Evolutionary conservation across 2,888 invertebrate genomes (phyloP), one percentile per base, ranked within the genome.

Genomic region (Eupsilia transversa): DNA sequence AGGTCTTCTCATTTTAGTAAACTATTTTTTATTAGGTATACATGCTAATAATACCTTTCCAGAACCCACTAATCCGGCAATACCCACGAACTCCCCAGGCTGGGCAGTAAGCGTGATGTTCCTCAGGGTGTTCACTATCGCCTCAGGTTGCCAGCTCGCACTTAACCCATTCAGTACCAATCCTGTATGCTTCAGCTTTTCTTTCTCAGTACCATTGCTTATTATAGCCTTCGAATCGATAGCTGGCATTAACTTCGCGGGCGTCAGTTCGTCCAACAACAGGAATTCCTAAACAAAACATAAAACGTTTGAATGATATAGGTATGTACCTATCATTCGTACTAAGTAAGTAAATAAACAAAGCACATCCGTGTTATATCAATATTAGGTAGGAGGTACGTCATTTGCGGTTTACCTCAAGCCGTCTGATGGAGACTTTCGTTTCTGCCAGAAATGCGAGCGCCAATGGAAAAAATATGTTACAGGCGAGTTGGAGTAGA

Each of bases 51-150:
- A 41, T 89, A 97, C 97, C 97, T 98, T 98, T 72, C 98, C 98
- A 9, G 97, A 94, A n/a, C 98, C 98, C 0, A 98, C 98, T 52
- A 97, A 97, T 23, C 98, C 98, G 57, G 98, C 97, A 2, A 98
- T 94, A 2, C 97, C 97, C 57, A 98, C 93, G 70, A 97, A 95
- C 84, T 97, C 96, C 52, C 97, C 97, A 56, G 95, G 97, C 30
- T 93, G 92, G 0, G 97, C 94, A 0, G 95, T 94, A 0, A 97
- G 85, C 30, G 93, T 94, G 7, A 97, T 88, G 57, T 96, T 92
- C 49, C 97, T 95, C 67, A 97, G 87, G 0, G 97, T 97, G 65
- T 97, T 96, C 20, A 96, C 96, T 23, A 96, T 96, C 4, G 96
- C 92, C 63, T 95, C 94, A 3, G 92, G 91, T 59, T 91, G 91